Conservation (phyloP, 2,797 vertebrate species). For the Furcifer pardalis region DNA sequence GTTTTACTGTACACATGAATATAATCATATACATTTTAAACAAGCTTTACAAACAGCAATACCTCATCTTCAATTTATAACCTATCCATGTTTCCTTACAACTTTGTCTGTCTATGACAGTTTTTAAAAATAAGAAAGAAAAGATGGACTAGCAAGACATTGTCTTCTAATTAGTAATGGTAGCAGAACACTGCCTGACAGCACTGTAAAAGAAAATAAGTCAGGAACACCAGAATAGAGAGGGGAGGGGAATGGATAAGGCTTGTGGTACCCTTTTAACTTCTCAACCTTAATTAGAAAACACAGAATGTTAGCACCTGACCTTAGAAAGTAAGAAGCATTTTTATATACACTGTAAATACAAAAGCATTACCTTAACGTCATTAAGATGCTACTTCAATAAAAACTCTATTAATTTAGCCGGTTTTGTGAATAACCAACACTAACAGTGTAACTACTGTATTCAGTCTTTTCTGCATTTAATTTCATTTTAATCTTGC, state of each 20-base stretch:
- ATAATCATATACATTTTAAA: not conserved
- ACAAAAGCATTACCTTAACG: not conserved
- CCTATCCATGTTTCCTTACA: too few species aligned
- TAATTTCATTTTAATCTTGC: not conserved
- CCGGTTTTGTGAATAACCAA: not conserved
- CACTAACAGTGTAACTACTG: not conserved
- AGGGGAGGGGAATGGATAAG: not conserved
- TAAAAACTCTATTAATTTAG: not conserved
- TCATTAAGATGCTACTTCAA: not conserved
- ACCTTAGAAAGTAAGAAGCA: not conserved
- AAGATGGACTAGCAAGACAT: not conserved
- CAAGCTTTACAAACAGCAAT: not conserved
- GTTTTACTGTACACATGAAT: too few species aligned
- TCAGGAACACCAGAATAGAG: not conserved
- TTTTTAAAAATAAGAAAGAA: not conserved
- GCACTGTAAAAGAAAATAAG: not conserved
- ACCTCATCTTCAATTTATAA: not conserved
- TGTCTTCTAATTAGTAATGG: too few species aligned
- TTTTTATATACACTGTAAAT: not conserved
- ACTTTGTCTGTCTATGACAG: too few species aligned
- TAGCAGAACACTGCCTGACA: not conserved
- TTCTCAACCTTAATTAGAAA: not conserved
- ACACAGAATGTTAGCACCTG: not conserved
- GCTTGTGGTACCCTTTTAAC: not conserved
- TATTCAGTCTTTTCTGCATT: not conserved